These are phyloP conservation scores for Dasyurus viverrinus DNA, from an alignment of 2,113 vertebrate species.

Conservation along the genomic window DNA sequence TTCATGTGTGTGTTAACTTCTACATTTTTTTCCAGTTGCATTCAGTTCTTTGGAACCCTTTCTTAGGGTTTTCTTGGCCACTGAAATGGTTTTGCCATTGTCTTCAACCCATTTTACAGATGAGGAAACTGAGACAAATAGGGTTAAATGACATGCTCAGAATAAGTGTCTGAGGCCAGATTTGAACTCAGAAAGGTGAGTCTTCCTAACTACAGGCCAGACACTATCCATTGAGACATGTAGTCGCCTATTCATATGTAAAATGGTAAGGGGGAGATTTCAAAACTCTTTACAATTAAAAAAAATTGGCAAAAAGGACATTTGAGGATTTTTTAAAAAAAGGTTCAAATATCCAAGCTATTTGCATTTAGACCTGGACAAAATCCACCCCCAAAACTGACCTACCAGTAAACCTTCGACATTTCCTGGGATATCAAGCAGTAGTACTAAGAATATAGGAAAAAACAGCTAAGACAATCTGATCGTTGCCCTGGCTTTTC, in stretches of 20 bases:
- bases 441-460: background rate
- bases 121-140: background rate
- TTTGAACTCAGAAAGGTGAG: background rate
- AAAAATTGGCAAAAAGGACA: background rate
- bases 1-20: background rate
- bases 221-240: background rate
- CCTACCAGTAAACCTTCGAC: background rate
- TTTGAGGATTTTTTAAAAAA: background rate
- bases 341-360: background rate
- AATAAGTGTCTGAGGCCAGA: background rate
- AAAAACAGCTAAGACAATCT: background rate
- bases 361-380: background rate
- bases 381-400: background rate
- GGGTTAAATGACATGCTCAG: background rate
- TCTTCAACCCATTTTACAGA: background rate
- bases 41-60: background rate
- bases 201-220: too few relatives aligned
- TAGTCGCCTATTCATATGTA: background rate
- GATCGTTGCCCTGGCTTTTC: background rate
- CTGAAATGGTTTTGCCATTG: background rate
- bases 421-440: slow-evolving; percentile 1
- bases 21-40: background rate
- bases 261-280: background rate
- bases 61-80: background rate
- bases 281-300: background rate